A percentile compares a stretch with the other conserved stretches of the same genome.
Evolutionary conservation across 2,797 vertebrate genomes (phyloP).

Genomic region (Rhynchonycteris naso): DNA sequence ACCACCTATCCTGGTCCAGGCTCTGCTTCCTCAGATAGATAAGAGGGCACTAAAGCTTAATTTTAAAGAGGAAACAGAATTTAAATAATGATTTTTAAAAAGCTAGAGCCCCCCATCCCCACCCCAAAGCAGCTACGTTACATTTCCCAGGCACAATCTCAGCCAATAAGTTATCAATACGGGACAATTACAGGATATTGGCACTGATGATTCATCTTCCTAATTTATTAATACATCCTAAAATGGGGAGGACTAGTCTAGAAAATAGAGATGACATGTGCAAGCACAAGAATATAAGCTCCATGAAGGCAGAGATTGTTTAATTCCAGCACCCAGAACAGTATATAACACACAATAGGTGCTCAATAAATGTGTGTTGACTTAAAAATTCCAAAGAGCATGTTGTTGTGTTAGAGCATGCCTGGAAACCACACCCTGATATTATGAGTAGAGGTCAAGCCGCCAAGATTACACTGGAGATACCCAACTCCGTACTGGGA

Average conservation of each 20-base stretch:
- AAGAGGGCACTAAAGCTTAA: not conserved
- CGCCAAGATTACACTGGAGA: not conserved
- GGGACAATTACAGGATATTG: not conserved
- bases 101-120: not conserved
- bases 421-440: not conserved
- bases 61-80: not conserved
- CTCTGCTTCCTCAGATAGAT: not conserved
- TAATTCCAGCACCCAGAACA: not conserved
- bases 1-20: not conserved
- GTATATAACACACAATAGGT: not conserved
- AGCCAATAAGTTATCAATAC: not conserved
- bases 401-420: not conserved
- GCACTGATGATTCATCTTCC: not conserved
- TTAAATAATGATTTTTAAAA: not conserved
- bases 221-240: not conserved
- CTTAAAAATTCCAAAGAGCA: not conserved
- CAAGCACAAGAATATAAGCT: not conserved
- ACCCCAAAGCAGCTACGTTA: not conserved
- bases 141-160: not conserved
- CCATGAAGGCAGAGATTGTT: not conserved
- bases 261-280: not conserved
- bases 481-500: fast-evolving
- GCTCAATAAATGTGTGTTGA: not conserved
- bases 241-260: not conserved
- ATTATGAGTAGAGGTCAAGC: not conserved